Evolutionary conservation across 2,113 vertebrate genomes (phyloP).

Genomic region (Pollimyrus isidori): DNA sequence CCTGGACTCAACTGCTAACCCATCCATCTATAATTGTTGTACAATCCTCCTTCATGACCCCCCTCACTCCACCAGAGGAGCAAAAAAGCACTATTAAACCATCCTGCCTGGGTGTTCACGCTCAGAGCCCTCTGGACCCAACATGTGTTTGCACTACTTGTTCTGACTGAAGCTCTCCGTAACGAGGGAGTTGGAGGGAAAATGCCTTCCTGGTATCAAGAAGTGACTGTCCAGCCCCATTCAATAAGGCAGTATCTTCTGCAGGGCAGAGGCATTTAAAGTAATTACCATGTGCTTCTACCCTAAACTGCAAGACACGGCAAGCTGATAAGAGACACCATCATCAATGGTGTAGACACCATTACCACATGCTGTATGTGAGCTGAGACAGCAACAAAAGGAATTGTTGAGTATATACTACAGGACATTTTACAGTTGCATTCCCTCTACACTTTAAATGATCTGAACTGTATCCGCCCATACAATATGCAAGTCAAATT

Average conservation of each 20-base stretch:
- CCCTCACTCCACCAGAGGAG: conserved; percentile 24
- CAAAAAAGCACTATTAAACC: conserved; percentile 1
- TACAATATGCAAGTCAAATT: neutral
- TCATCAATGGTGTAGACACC: neutral
- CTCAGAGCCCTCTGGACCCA: too few species aligned
- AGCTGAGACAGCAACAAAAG: neutral
- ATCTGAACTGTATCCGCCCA: neutral
- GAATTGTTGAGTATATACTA: neutral
- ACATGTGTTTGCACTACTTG: neutral
- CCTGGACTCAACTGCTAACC: neutral
- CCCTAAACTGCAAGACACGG: neutral
- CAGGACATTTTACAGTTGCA: neutral
- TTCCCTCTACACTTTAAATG: neutral
- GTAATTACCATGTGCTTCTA: conserved; percentile 17
- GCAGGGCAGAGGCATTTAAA: neutral
- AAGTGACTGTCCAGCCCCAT: neutral
- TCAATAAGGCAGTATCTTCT: neutral
- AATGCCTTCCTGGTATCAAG: neutral
- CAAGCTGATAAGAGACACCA: neutral
- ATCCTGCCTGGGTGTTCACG: neutral
- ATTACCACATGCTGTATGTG: neutral
- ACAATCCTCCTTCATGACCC: conserved; percentile 10
- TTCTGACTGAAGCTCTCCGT: neutral
- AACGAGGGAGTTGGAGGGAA: neutral
- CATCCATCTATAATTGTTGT: conserved; percentile 20